These are phyloP conservation scores for Chrysopilus asiliformis DNA, from an alignment of 2,888 invertebrate species.

Conservation along the genomic window DNA sequence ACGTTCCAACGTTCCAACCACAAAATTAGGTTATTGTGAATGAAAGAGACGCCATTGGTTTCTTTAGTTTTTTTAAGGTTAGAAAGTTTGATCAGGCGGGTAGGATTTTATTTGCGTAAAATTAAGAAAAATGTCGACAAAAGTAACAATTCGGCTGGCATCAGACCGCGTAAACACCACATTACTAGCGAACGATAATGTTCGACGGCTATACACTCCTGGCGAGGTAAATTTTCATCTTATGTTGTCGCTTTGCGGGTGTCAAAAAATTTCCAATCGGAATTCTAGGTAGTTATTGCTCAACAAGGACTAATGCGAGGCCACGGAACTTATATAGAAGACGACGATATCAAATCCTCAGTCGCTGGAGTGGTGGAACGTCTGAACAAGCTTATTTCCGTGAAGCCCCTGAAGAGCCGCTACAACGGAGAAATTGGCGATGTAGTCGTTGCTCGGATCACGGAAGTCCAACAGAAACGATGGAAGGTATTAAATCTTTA, in stretches of 20 bases:
- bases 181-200: constrained; percentile 37
- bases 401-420: constrained; percentile 80
- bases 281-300: too few species aligned
- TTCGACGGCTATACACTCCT: constrained; percentile 64
- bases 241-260: too few species aligned
- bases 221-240: constrained; percentile 87
- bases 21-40: constrained; percentile 2
- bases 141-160: constrained; percentile 49
- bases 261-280: too few species aligned
- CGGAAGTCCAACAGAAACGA: constrained; percentile 84
- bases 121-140: constrained; percentile 35
- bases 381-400: constrained; percentile 88
- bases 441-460: constrained; percentile 87
- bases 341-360: constrained; percentile 73
- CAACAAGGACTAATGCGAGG: too few species aligned
- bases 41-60: background rate
- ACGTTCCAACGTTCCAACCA: too few species aligned
- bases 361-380: constrained; percentile 89
- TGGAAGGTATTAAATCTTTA: constrained; percentile 51
- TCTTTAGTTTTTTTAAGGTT: background rate
- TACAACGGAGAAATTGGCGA: constrained; percentile 93
- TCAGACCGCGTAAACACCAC: constrained; percentile 47
- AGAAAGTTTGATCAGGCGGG: background rate
- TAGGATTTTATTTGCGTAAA: background rate
- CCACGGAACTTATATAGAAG: constrained; percentile 88